Base-by-base conservation (phyloP, 2,888 invertebrate genomes). In the Eilema caniola region DNA sequence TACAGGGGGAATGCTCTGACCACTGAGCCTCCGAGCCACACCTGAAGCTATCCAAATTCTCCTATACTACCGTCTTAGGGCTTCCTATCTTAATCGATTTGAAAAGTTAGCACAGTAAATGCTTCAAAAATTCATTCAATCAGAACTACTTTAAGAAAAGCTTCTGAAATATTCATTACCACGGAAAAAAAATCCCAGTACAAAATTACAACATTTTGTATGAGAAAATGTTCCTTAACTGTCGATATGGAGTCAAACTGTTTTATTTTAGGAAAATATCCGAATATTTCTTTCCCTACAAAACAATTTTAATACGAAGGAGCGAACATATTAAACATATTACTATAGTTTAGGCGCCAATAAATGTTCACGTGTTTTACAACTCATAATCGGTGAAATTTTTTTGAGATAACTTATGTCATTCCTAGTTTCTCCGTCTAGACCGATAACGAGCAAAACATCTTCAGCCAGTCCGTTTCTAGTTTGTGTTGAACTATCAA, bases 331-430 rank as follows among this genome's bases (percentile, higher is more conserved):
- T 20, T 47, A 47, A 16, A 41, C 0, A 10, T 33, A 12, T 41
- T 41, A 41, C 16, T 41, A 41, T 47, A 3, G 20, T 53, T 47
- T n/a, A 20, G 10, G 90, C 90, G 92, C 89, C 87, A 88, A 76
- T 84, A 82, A 81, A 31, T 67, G 79, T 11, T 31, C 77, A 79
- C 80, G 83, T 85, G 83, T 83, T 82, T 82, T 75, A 72, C 76
- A 84, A 84, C 83, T 85, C 53, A 72, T 70, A 79, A 76, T 81
- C 68, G 81, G 83, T 78, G 86, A 85, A 86, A 85, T 85, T 83
- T 83, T 84, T 81, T 81, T 82, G 73, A 78, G 77, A 78, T 74
- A 81, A 80, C 79, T 77, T 63, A 75, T 78, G 77, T 75, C 59
- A 82, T 79, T 81, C 79, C 80, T 66, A 83, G 81, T 81, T 82